phyloP scores from a whole-genome alignment of 2,888 invertebrate genomes.

The Colletes collaris region DNA sequence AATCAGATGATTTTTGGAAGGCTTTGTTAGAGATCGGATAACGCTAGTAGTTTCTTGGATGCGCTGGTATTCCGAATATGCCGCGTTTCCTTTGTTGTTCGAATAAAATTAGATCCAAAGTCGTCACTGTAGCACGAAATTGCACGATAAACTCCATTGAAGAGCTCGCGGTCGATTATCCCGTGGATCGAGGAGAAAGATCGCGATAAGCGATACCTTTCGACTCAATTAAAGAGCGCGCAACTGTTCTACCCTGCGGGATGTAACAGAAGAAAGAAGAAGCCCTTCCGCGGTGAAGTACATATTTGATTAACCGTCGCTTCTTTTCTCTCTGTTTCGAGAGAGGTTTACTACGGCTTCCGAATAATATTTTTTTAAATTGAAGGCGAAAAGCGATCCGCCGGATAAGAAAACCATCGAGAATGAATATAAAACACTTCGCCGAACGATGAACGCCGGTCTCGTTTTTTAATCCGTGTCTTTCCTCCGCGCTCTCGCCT shows the following conservation, averaged over 20 bases:
- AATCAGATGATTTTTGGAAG: no score
- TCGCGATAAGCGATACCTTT: constrained; percentile 40
- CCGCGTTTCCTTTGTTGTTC: no score
- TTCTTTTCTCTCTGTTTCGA: constrained; percentile 16
- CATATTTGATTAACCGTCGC: constrained; percentile 51
- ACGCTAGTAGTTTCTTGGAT: no score
- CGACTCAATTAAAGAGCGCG: constrained; percentile 31
- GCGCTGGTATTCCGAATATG: no score
- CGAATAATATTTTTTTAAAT: constrained; percentile 45
- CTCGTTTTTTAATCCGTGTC: neutral
- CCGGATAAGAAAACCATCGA: constrained; percentile 30
- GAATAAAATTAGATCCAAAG: no score
- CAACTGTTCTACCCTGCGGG: constrained; percentile 46
- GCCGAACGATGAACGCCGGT: constrained; percentile 5
- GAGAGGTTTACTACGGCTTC: constrained; percentile 8
- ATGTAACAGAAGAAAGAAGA: constrained; percentile 63
- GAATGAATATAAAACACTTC: constrained; percentile 51
- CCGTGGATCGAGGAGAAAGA: neutral
- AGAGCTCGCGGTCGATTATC: no score
- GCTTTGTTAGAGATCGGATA: no score
- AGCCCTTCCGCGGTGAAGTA: constrained; percentile 52
- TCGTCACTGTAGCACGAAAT: no score
- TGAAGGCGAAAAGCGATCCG: constrained; percentile 34
- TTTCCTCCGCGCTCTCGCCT: no score
- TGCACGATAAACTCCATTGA: no score